Evolutionary conservation across 2,113 vertebrate genomes (phyloP), one percentile per base, ranked within the genome.

Genomic region (Pluvialis apricaria): DNA sequence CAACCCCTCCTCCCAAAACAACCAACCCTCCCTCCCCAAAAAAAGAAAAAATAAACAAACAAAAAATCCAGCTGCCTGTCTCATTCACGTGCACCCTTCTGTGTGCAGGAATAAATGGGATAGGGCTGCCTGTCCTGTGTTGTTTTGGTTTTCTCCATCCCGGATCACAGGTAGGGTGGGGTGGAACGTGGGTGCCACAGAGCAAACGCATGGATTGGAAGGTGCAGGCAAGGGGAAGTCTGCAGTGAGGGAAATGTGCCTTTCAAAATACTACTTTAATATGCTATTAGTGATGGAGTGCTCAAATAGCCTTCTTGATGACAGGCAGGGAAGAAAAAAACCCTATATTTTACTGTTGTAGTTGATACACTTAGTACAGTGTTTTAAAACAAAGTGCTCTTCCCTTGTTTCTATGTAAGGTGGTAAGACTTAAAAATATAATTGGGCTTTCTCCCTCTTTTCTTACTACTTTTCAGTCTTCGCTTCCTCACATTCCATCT

Each of bases 361-460:
- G 45, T 52, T 77, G 84, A 85, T 38, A 38, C 6, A 72, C 55
- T 73, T 80, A 24, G 49, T 82, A 20, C 15, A 66, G 51, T 95
- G 70, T 96, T 94, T 90, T 73, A 40, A 88, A 95, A 85, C 70
- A 91, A 68, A 88, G 32, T 38, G 31, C 10, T 76, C 54, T 70
- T 82, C 40, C 22, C 60, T 65, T 90, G 34, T 34, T 90, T 94
- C 93, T 77, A 5, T 34, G 6, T 42, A 51, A 86, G 82, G n/a
- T 68, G 32, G 19, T 61, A 71, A 88, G 71, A 62, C 68, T 86
- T 78, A 11, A 77, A 92, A 94, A 29, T 75, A 44, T 44, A 92
- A 88, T 55, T 82, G 58, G 36, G 15, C 38, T 94, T 85, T 82
- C n/a, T 60, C 25, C 36, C 78, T 91, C 19, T 86, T 86, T 78